These are phyloP conservation scores for Picus viridis DNA, from an alignment of 2,797 vertebrate genomes.

Conservation along the genomic window DNA sequence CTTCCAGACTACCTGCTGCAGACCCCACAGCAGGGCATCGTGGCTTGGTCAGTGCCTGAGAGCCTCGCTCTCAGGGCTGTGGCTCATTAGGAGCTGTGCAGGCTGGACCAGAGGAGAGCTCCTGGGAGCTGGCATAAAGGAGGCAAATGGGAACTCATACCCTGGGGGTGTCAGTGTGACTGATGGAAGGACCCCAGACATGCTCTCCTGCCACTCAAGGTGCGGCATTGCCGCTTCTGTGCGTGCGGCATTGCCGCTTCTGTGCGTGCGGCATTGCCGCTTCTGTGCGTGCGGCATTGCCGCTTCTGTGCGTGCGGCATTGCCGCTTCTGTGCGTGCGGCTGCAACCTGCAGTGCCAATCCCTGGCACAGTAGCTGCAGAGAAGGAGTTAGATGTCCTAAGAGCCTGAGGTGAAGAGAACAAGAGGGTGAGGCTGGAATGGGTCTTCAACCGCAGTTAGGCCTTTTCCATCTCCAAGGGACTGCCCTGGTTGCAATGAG, in stretches of 20 bases:
- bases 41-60: background rate
- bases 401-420: background rate
- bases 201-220: fast-evolving
- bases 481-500: background rate
- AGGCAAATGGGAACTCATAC: fast-evolving
- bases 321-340: background rate
- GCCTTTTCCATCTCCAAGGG: background rate
- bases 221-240: background rate
- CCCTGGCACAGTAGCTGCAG: background rate
- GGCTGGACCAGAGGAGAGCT: background rate
- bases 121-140: background rate
- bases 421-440: background rate
- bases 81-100: fast-evolving
- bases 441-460: background rate
- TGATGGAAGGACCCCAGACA: background rate
- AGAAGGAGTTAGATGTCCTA: background rate
- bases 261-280: background rate
- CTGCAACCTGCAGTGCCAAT: fast-evolving
- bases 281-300: background rate
- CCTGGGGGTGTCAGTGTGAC: fast-evolving
- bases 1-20: background rate
- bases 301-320: too few species aligned
- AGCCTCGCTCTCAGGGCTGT: background rate
- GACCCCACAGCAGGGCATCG: fast-evolving
- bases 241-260: background rate